Percentiles rank a stretch among this genome's conserved stretches.
Evolutionary conservation across 1,140 invertebrate species (phyloP).

Genomic region (Parasteatoda tepidariorum): DNA sequence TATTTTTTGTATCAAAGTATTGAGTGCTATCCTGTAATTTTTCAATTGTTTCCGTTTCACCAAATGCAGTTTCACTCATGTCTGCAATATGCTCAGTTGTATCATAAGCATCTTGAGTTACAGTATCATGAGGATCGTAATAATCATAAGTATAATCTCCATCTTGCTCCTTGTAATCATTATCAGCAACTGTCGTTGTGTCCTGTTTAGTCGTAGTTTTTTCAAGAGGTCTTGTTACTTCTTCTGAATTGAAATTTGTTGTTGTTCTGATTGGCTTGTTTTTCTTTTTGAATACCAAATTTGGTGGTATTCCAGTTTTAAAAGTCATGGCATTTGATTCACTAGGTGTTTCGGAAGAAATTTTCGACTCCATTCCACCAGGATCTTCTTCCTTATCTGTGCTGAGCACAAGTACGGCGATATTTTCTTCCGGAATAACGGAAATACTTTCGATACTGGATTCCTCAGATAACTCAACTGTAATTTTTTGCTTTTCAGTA

Average conservation of each 20-base stretch:
- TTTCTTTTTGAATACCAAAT: conserved; percentile 4
- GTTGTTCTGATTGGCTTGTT: conserved; percentile 15
- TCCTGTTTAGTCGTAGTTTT: background rate
- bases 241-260: background rate
- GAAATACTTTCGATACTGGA: conserved; percentile 41
- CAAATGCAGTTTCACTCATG: conserved; percentile 3
- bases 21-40: background rate
- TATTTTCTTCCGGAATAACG: conserved; percentile 56
- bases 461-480: conserved; percentile 38
- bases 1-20: background rate
- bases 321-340: background rate
- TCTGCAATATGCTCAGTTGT: conserved; percentile 35
- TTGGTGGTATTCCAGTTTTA: background rate
- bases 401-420: conserved; percentile 40
- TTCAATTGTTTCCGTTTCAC: conserved; percentile 4
- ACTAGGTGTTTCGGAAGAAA: background rate
- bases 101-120: background rate
- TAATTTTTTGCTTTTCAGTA: conserved; percentile 51
- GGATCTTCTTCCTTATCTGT: conserved; percentile 37
- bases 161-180: background rate
- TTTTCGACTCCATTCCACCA: background rate
- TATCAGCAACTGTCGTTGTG: background rate
- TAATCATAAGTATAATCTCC: conserved; percentile 46
- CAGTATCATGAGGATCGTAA: conserved; percentile 9
- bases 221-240: background rate